Base-by-base conservation (phyloP, 2,113 vertebrate genomes). In the Colaptes auratus region DNA sequence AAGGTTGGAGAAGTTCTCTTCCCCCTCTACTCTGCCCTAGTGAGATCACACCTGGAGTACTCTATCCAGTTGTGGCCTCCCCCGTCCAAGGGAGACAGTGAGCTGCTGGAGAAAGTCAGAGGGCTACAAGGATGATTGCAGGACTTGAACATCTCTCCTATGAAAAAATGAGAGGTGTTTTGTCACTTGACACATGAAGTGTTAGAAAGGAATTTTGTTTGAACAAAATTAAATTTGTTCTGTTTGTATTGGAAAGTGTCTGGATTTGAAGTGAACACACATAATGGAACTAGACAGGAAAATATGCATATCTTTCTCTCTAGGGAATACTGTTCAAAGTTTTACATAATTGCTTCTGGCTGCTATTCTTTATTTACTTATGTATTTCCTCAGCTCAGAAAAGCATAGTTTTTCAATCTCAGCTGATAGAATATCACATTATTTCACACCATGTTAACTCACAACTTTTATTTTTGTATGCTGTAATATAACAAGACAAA, bases 311-410 rank as follows among this genome's bases (percentile, higher is more conserved):
- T 84, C 69, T 91, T 93, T 91, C 42, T 92, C 85, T 87, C 44
- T 59, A 69, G 67, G 76, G 93, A 90, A 72, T 69, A 64, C 35
- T 65, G 21, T 50, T 94, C 81, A 89, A 64, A 82, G 36, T 82
- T 96, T 77, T 88, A 74, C 79, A 86, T 95, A 92, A 96, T 94
- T 92, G 84, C 56, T 82, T 91, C 86, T 96, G 90, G 77, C 58
- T 88, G 53, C 21, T 87, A 42, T 83, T 94, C 66, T 83, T 92
- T 95, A 81, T 86, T 93, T 95, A 92, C 74, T 87, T 81, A 28
- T 71, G 25, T 42, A 14, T 79, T 58, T 80, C 39, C 18, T 14
- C 31, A 67, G 53, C 42, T 88, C 85, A 91, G 70, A 31, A 91
- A 92, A 88, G 67, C 25, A 79, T 44, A 79, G 73, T 77, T 93